These are phyloP conservation scores for Phaethornis superciliosus DNA, from an alignment of 2,113 vertebrate genomes.

Conservation along the genomic window DNA sequence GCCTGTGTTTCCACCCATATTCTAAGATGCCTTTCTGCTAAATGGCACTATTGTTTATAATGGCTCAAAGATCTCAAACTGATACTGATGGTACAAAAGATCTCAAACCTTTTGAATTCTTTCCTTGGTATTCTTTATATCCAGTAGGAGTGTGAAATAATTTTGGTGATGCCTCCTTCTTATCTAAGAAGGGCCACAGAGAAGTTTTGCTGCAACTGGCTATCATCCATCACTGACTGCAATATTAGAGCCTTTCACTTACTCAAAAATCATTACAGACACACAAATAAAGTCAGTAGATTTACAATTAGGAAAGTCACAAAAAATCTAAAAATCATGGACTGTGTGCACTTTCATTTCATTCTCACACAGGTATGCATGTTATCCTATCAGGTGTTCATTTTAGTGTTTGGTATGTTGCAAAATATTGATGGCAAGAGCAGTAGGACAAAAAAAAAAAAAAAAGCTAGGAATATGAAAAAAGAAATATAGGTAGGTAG, in stretches of 20 bases:
- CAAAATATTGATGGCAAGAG: constrained; percentile 52
- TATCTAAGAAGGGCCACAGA: constrained; percentile 1
- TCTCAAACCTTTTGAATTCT: constrained; percentile 3
- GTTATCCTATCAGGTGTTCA: neutral
- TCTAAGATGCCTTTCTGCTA: constrained; percentile 5
- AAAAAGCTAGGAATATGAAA: constrained; percentile 5
- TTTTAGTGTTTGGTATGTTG: constrained; percentile 23
- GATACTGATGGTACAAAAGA: constrained; percentile 22
- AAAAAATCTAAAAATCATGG: constrained; percentile 34
- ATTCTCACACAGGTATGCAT: neutral
- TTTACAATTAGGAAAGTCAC: neutral
- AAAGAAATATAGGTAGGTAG: constrained; percentile 56
- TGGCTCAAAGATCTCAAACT: neutral
- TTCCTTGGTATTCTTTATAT: neutral
- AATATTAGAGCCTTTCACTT: neutral
- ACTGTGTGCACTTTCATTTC: neutral
- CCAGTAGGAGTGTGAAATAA: neutral
- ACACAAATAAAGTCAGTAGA: neutral
- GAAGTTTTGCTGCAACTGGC: neutral
- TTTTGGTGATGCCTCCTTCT: constrained; percentile 49
- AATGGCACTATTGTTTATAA: constrained; percentile 33
- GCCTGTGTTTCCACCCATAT: constrained; percentile 32
- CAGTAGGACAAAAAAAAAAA: constrained; percentile 43
- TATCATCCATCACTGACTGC: neutral
- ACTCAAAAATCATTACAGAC: neutral